Evolutionary conservation across 2,888 invertebrate species (phyloP), one percentile per base, ranked within the genome.

Genomic region (Rhagophthalmus giganteus): DNA sequence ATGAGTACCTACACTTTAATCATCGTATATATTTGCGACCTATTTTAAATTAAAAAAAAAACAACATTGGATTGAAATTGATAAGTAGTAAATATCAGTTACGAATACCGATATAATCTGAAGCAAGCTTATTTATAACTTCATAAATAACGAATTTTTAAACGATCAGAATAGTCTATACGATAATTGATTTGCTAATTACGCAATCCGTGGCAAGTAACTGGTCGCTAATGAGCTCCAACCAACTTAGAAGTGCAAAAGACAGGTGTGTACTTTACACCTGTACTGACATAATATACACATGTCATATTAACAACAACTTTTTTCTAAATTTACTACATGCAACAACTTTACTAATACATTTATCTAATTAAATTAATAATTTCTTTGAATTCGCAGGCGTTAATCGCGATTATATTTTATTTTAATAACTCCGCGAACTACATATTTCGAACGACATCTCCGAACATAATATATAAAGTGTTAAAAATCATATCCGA

Each of bases 271-370:
- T 41, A 56, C 54, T 58, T 62, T 58, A 64, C 66, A 66, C 64
- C 66, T 66, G 66, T 64, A 60, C 62, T 60, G 63, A 64, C 63
- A 63, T 55, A n/a, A n/a, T n/a, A 48, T 64, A 64, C 64, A 64
- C 59, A 62, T 64, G 64, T 63, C 64, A 60, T 53, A 61, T 60
- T 54, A 44, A 45, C 42, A 34, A 48, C 42, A 49, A 40, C 39
- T 10, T 15, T 26, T 16, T 24, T 10, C 8, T 32, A 47, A 47
- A 34, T 35, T 28, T 20, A 30, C 15, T 13, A 14, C 49, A 41
- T 35, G 35, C 49, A 30, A 42, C 25, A 34, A 14, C 7, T 31
- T 16, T 28, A 4, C 14, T 31, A 7, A 30, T 26, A 32, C 35
- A 45, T 38, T 46, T 31, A 15, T 11, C 32, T 32, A 46, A 46